Base-by-base conservation (phyloP, 2,797 vertebrate species). In the Acridotheres tristis region DNA sequence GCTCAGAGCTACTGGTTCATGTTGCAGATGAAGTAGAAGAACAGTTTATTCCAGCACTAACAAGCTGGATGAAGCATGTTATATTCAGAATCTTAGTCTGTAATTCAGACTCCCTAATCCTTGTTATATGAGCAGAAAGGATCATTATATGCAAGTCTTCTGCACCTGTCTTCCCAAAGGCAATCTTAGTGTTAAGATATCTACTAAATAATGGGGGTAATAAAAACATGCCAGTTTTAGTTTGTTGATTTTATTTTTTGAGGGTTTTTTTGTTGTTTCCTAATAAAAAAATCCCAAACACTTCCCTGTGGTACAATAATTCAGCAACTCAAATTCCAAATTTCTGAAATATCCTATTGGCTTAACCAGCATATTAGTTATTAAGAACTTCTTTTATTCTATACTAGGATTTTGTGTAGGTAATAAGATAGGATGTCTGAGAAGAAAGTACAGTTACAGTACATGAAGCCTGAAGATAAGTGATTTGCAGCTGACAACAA, bases 191-290 rank as follows among this genome's bases (percentile, higher is more conserved):
- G 3, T 26, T 48, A 77, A 23, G 47, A 8, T 32, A 77, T 5
- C 5, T 21, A 38, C 20, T 73, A 71, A 54, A 50, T 42, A 66
- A 80, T 7, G 34, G 4, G 1, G 7, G 4, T 1, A 77, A 73
- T 50, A 87, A 84, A 77, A 66, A 36, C 40, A 47, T 7, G 13
- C 4, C 0, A 0, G 6, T 18, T 76, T 65, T 57, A 73, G 13
- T 38, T 40, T 26, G 21, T 32, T 75, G 19, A 11, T 13, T 27
- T 30, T 43, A 5, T 22, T 55, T 55, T n/a, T 10, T 4, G 21
- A 1, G 3, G 40, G 6, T 40, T 4, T 6, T 17, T 42, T 32
- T 55, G 25, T 16, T 5, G 3, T n/a, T 27, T 13, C 19, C 18
- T 18, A 68, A 45, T 20, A 26, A 81, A 73, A 68, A 80, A 71